Evolutionary conservation across 35 echinoderm and acorn worm genomes (phyloP).

Genomic region (Hemicentrotus pulcherrimus): DNA sequence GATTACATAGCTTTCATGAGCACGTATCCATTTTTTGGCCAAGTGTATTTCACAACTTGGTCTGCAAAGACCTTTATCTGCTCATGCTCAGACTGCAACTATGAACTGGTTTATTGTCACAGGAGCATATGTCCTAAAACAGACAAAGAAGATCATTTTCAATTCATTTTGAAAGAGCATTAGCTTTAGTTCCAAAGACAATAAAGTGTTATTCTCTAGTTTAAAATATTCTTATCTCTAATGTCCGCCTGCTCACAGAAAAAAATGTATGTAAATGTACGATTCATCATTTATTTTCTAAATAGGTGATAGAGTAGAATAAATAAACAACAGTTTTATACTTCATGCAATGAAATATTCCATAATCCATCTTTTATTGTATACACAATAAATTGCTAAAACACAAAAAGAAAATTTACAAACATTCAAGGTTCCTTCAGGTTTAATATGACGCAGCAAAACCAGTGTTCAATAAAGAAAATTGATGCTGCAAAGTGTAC

Average conservation of each 20-base stretch:
- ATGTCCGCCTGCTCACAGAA: background rate
- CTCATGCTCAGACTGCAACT: too few relatives aligned
- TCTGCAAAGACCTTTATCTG: too few relatives aligned
- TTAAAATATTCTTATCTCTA: background rate
- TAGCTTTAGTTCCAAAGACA: background rate
- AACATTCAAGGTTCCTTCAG: too few relatives aligned
- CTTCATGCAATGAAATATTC: background rate
- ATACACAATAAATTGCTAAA: background rate
- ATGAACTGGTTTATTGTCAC: too few relatives aligned
- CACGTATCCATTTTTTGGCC: too few relatives aligned
- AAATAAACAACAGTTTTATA: background rate
- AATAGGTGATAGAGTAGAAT: background rate
- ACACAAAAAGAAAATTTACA: background rate
- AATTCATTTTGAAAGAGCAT: background rate
- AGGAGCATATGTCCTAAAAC: too few relatives aligned
- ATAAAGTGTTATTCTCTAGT: background rate
- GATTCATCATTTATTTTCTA: background rate
- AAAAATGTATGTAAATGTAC: background rate
- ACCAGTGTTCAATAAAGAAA: too few relatives aligned
- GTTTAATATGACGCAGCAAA: too few relatives aligned
- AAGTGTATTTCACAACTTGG: too few relatives aligned
- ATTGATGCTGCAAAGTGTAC: too few relatives aligned
- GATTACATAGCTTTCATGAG: too few relatives aligned
- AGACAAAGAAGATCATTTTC: background rate
- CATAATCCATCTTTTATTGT: background rate